These are phyloP conservation scores for Platyscapa corneri DNA, from an alignment of 1,140 invertebrate genomes.

Conservation along the genomic window DNA sequence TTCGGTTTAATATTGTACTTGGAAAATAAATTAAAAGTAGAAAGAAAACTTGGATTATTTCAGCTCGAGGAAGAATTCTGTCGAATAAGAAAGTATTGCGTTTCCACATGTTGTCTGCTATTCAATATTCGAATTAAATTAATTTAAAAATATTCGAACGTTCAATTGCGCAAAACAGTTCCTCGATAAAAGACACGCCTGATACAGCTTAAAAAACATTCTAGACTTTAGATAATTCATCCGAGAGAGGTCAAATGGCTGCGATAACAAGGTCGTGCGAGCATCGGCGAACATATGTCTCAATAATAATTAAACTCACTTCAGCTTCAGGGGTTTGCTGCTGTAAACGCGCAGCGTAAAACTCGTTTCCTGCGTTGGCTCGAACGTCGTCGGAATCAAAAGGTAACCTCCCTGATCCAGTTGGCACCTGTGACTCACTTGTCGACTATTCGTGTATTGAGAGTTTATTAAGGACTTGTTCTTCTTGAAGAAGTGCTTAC, in stretches of 20 bases:
- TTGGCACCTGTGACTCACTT: slow-evolving; percentile 87
- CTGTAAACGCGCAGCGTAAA: slow-evolving; percentile 90
- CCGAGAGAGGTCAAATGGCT: neutral
- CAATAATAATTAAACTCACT: slow-evolving; percentile 71
- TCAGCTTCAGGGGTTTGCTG: slow-evolving; percentile 87
- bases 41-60: too few relatives aligned
- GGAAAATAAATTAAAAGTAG: too few relatives aligned
- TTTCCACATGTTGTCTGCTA: too few relatives aligned
- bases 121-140: too few relatives aligned
- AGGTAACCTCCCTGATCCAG: slow-evolving; percentile 90
- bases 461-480: slow-evolving; percentile 92
- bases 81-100: too few relatives aligned
- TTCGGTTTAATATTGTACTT: too few relatives aligned
- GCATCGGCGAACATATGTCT: neutral
- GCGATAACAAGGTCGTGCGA: neutral
- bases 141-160: too few relatives aligned
- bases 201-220: too few relatives aligned
- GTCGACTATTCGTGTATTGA: slow-evolving; percentile 92
- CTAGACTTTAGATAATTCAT: too few relatives aligned
- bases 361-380: slow-evolving; percentile 90
- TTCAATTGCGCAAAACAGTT: too few relatives aligned
- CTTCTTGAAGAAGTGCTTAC: slow-evolving; percentile 88
- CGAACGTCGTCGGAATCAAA: slow-evolving; percentile 92
- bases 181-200: too few relatives aligned
- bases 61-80: too few relatives aligned